These are phyloP conservation scores for Norana najaformis DNA, from an alignment of 2,888 invertebrate species.

Conservation along the genomic window DNA sequence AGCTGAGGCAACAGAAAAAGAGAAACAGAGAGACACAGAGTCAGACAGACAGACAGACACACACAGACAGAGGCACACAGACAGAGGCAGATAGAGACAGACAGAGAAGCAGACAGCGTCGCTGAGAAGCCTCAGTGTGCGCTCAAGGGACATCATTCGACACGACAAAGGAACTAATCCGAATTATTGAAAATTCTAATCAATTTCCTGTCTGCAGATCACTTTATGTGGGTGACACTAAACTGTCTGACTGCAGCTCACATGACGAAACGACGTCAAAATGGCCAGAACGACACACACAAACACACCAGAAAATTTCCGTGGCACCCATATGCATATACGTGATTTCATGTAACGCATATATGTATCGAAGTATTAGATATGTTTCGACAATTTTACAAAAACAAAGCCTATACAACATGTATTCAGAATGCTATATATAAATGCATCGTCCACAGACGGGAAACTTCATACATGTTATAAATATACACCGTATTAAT, in stretches of 20 bases:
- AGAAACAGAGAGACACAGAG: neutral
- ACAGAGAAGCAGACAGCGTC: too few relatives aligned
- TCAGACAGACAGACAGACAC: neutral
- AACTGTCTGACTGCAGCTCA: neutral
- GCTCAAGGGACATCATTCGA: constrained; percentile 7
- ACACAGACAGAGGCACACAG: neutral
- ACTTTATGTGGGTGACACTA: neutral
- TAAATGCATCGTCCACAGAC: too few relatives aligned
- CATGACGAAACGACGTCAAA: neutral
- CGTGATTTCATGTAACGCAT: neutral
- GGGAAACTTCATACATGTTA: too few relatives aligned
- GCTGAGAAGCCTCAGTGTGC: too few relatives aligned
- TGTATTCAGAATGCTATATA: too few relatives aligned
- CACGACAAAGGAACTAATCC: neutral
- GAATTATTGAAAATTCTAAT: constrained; percentile 17
- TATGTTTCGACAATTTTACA: too few relatives aligned
- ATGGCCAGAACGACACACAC: neutral
- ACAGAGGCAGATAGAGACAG: neutral
- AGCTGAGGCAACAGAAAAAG: too few relatives aligned
- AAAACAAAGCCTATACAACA: too few relatives aligned
- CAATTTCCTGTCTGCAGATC: neutral
- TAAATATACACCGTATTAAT: too few relatives aligned
- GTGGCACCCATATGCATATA: neutral
- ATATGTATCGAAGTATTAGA: too few relatives aligned
- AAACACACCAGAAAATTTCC: neutral